A percentile compares a stretch with the other conserved stretches of the same genome.
phyloP scores from a whole-genome alignment of 2,113 vertebrate genomes.

The Tragelaphus buxtoni region DNA sequence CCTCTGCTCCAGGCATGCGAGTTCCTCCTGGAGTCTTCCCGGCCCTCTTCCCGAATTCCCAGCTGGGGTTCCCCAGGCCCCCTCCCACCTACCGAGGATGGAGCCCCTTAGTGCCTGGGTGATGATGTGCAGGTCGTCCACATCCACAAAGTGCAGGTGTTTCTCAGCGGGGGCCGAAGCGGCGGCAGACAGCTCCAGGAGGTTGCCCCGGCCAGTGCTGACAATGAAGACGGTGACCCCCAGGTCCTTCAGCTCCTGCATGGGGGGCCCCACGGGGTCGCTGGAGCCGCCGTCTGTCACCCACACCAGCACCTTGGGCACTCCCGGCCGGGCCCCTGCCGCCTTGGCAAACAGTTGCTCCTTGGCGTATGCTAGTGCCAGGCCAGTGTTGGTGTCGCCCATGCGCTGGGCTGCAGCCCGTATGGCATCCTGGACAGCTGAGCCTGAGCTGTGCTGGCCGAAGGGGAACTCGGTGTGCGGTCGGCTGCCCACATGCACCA shows the following conservation, averaged over 20 bases:
- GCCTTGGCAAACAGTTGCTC: slow-evolving; percentile 78
- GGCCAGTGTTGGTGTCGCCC: slow-evolving; percentile 94
- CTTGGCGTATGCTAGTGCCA: slow-evolving; percentile 84
- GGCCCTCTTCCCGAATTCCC: not conserved
- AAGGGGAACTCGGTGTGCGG: slow-evolving; percentile 92
- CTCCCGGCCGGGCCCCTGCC: slow-evolving; percentile 78
- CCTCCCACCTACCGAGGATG: slow-evolving; percentile 85
- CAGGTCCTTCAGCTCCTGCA: slow-evolving; percentile 86
- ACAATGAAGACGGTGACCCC: slow-evolving; percentile 91
- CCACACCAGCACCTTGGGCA: slow-evolving; percentile 95
- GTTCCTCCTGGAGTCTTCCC: not conserved
- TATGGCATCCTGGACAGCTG: slow-evolving; percentile 80
- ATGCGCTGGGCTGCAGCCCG: slow-evolving; percentile 82
- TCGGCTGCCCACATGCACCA: slow-evolving; percentile 91
- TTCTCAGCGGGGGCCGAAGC: slow-evolving; percentile 85
- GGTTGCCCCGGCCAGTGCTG: slow-evolving; percentile 91
- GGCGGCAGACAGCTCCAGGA: slow-evolving; percentile 85
- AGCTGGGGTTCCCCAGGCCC: not conserved
- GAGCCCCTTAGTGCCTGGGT: slow-evolving; percentile 84
- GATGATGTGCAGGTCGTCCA: slow-evolving; percentile 93
- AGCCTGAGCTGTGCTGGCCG: slow-evolving; percentile 69
- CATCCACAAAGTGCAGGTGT: slow-evolving; percentile 93
- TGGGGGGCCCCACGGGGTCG: slow-evolving; percentile 86
- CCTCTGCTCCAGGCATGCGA: not conserved
- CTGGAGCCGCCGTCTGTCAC: slow-evolving; percentile 94